phyloP scores from a whole-genome alignment of 2,888 invertebrate genomes.

The Pilophorus perplexus region DNA sequence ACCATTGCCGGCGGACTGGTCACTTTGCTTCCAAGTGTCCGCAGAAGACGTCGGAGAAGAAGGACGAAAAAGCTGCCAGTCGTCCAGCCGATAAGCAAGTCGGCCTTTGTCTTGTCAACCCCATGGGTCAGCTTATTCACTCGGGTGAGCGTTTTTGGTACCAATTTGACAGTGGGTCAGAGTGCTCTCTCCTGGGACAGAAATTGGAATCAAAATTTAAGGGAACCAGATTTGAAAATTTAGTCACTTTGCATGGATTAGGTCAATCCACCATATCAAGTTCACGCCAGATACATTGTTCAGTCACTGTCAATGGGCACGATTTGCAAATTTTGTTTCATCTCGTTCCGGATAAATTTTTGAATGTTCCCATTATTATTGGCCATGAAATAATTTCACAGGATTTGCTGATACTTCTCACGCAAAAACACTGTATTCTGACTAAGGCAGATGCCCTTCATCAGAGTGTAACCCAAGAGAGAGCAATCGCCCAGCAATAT shows the following conservation, averaged over 20 bases:
- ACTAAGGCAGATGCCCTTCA: too few relatives aligned
- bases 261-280: conserved; percentile 11
- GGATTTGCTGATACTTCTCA: too few relatives aligned
- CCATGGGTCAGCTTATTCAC: background rate
- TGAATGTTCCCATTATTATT: background rate
- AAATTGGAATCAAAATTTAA: background rate
- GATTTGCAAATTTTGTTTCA: too few relatives aligned
- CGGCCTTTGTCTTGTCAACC: conserved; percentile 20
- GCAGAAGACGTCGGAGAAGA: background rate
- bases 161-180: conserved; percentile 23
- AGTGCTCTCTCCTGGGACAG: conserved; percentile 1
- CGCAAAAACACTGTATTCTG: too few relatives aligned
- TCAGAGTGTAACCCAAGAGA: too few relatives aligned
- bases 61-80: background rate
- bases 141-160: conserved; percentile 14
- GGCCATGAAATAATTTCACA: too few relatives aligned
- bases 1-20: conserved; percentile 2
- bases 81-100: conserved; percentile 7
- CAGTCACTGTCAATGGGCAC: conserved; percentile 7
- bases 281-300: conserved; percentile 2
- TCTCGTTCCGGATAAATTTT: too few relatives aligned
- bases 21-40: conserved; percentile 16
- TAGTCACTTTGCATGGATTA: conserved; percentile 13
- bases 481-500: too few relatives aligned
- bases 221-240: conserved; percentile 6